Evolutionary conservation across 2,113 vertebrate genomes (phyloP).

Genomic region (Potamarius usumacintae): DNA sequence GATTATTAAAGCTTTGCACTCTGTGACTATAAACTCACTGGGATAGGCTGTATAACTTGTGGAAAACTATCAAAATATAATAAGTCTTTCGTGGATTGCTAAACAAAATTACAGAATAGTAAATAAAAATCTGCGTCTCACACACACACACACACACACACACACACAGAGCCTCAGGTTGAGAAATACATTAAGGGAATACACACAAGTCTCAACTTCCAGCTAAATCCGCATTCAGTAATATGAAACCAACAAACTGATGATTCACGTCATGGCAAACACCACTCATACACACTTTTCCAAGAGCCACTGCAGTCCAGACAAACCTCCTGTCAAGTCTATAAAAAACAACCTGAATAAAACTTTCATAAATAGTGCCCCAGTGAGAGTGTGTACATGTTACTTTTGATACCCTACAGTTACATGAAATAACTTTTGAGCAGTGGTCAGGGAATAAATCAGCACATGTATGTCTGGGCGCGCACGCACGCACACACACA

Average conservation of each 20-base stretch:
- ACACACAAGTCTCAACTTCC: constrained; percentile 9
- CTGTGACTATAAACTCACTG: neutral
- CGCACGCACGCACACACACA: neutral
- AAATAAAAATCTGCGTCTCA: constrained; percentile 16
- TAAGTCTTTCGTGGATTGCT: constrained; percentile 14
- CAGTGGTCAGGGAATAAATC: constrained; percentile 20
- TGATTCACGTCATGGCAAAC: constrained; percentile 37
- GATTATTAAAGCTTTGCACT: constrained; percentile 29
- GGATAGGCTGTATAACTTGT: neutral
- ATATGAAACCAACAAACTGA: constrained; percentile 38
- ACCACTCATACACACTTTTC: constrained; percentile 22
- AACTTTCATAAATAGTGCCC: constrained; percentile 11
- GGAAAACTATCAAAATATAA: constrained; percentile 19
- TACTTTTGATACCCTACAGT: constrained; percentile 15
- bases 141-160: neutral
- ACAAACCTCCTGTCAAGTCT: constrained; percentile 23
- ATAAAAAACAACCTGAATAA: constrained; percentile 31
- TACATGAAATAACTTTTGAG: constrained; percentile 11
- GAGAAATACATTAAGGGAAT: constrained; percentile 34
- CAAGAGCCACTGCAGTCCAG: constrained; percentile 19
- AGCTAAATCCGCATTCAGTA: constrained; percentile 23
- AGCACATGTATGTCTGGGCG: neutral
- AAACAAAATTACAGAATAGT: constrained; percentile 28
- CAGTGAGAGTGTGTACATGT: constrained; percentile 6
- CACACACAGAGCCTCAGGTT: neutral